Percentiles rank a stretch among this genome's conserved stretches.
Conservation (phyloP, 2,797 vertebrate genomes). For the Takifugu rubripes region DNA sequence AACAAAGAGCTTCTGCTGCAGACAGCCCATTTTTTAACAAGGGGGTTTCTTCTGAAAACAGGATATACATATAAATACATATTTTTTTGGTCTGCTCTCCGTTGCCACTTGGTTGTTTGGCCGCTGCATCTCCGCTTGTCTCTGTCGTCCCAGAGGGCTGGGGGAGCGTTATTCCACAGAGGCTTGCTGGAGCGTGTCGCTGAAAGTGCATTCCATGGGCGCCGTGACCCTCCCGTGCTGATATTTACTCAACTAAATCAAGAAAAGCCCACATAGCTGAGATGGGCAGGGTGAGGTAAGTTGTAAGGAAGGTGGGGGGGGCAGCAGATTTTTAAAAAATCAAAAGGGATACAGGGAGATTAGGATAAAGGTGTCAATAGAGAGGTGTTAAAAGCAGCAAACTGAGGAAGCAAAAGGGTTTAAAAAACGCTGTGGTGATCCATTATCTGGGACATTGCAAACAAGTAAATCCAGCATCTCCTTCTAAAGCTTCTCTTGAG, state of each 20-base stretch:
- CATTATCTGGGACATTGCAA: conserved; percentile 29
- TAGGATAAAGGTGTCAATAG: conserved; percentile 25
- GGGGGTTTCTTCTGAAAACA: conserved; percentile 70
- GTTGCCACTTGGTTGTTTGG: conserved; percentile 37
- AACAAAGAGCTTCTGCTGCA: conserved; percentile 54
- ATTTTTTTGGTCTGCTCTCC: conserved; percentile 34
- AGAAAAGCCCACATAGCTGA: conserved; percentile 22
- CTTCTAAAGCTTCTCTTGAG: conserved; percentile 35
- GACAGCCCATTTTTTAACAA: conserved; percentile 45
- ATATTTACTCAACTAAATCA: conserved; percentile 40
- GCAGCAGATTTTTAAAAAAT: conserved; percentile 3
- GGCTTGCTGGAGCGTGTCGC: conserved; percentile 35
- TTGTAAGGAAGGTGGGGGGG: conserved; percentile 29
- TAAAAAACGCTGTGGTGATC: conserved; percentile 7
- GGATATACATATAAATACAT: conserved; percentile 36
- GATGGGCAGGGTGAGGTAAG: conserved; percentile 53
- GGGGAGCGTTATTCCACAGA: conserved; percentile 34
- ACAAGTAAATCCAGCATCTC: conserved; percentile 32
- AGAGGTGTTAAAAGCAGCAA: conserved; percentile 18
- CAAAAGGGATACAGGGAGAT: conserved; percentile 18
- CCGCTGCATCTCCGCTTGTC: conserved; percentile 61
- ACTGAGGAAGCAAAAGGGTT: conserved; percentile 1
- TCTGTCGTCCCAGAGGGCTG: conserved; percentile 43
- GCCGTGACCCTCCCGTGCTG: conserved; percentile 51
- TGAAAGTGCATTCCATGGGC: conserved; percentile 54